Evolutionary conservation across 2,888 invertebrate species (phyloP).

Genomic region (Coenonympha arcania): DNA sequence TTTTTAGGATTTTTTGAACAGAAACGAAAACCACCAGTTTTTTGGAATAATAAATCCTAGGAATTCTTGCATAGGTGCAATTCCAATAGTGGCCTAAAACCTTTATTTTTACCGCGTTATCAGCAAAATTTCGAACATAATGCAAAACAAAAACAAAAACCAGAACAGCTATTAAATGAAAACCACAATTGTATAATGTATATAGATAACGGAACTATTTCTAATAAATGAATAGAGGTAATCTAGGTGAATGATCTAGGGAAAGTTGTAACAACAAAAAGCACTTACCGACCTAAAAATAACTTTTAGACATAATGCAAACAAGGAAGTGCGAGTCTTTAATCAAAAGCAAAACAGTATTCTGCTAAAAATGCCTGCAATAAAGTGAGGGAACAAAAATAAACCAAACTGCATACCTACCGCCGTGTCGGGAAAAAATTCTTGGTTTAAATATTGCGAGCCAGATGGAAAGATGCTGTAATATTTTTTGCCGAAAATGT

Average conservation of each 20-base stretch:
- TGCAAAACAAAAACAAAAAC: background rate
- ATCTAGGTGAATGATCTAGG: background rate
- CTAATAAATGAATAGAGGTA: background rate
- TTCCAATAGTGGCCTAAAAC: no score
- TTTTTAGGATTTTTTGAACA: no score
- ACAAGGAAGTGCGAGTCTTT: constrained; percentile 9
- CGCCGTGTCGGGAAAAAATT: background rate
- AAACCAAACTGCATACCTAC: constrained; percentile 6
- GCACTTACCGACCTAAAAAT: background rate
- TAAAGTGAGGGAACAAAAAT: constrained; percentile 9
- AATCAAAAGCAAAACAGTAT: constrained; percentile 3
- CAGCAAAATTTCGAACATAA: background rate
- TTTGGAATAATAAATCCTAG: no score
- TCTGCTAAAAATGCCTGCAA: constrained; percentile 9
- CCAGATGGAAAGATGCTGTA: background rate
- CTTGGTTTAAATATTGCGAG: background rate
- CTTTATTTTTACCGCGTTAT: no score
- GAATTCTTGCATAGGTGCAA: no score
- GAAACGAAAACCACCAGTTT: no score
- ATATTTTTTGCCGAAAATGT: background rate
- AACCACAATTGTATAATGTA: background rate
- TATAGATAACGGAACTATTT: background rate
- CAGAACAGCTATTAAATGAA: background rate
- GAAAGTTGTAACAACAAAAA: background rate
- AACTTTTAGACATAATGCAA: background rate